Base-by-base conservation (phyloP, 2,113 vertebrate species). In the Athene noctua region DNA sequence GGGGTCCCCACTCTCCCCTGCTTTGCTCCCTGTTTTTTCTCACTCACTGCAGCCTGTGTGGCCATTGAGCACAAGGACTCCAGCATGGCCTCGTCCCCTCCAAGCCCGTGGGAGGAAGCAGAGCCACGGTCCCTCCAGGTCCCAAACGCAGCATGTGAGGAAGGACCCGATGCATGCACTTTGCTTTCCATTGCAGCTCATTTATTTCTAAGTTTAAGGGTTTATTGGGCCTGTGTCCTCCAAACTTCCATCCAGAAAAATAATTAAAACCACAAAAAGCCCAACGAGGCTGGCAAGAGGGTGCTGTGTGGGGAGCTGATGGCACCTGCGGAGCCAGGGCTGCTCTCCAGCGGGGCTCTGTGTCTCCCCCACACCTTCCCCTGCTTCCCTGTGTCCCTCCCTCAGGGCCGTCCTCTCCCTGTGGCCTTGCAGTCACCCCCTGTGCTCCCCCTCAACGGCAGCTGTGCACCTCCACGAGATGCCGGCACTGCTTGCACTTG, bases 401-500 rank as follows among this genome's bases (percentile, higher is more conserved):
- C 22, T 1, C 44, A 6, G 23, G 66, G 55, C 36, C 62, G 40
- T 46, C 38, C 46, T 71, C 52, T 54, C 71, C 30, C 52, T 15
- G 12, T 32, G 20, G 21, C 75, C 67, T 38, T 3, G 16, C 66
- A 11, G n/a, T 9, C 30, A 62, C n/a, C 27, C 27, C 1, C 1
- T 1, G 1, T 0, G 4, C 18, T 13, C 25, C 34, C 21, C 12
- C 32, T 91, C 98, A 97, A 96, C 61, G 78, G 94, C 98, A 98
- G 86, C 97, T 97, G 94, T 98, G 98, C 92, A 98, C 94, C 51
- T 98, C 98, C 86, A 98, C 95, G 1, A 97, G 97, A 90, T 97
- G 98, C 92, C 87, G 96, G 97, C 98, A 98, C 97, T 98, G 98
- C 94, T 98, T 93, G 95, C 98, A 98, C 87, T 97, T 97, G 73